Percentiles rank a stretch among this genome's conserved stretches.
These are phyloP conservation scores for Tursiops truncatus DNA, from an alignment of 2,113 vertebrate genomes.

Conservation along the genomic window DNA sequence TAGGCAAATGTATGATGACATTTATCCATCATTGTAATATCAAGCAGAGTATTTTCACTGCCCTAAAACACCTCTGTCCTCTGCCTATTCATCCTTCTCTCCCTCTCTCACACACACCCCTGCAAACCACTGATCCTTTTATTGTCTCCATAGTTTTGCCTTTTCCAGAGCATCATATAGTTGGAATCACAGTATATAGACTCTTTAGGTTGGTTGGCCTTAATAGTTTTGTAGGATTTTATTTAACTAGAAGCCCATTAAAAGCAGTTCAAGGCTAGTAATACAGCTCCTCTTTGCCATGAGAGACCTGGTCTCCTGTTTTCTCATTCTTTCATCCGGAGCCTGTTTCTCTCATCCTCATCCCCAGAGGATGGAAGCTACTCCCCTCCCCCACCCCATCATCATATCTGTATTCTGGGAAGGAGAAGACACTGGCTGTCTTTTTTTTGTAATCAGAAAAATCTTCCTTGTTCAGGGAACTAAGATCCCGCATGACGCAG, in stretches of 20 bases:
- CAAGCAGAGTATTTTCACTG: not conserved
- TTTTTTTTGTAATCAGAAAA: not conserved
- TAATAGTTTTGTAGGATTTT: not conserved
- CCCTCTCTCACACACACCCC: not conserved
- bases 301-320: not conserved
- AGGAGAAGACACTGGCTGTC: not conserved
- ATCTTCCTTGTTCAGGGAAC: too few species aligned
- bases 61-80: not conserved
- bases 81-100: not conserved
- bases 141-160: not conserved
- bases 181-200: not conserved
- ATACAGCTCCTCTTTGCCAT: not conserved
- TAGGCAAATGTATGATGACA: not conserved
- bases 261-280: not conserved
- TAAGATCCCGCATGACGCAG: too few species aligned
- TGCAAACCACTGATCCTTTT: not conserved
- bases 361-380: not conserved
- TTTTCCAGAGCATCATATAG: not conserved
- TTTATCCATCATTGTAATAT: not conserved
- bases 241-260: not conserved
- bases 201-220: not conserved
- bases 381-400: accelerated
- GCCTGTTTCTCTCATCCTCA: not conserved
- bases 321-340: not conserved
- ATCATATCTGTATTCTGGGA: not conserved